Percentiles rank a stretch among this genome's conserved stretches.
Evolutionary conservation across 2,113 vertebrate species (phyloP).

Genomic region (Heterotilapia buettikoferi): DNA sequence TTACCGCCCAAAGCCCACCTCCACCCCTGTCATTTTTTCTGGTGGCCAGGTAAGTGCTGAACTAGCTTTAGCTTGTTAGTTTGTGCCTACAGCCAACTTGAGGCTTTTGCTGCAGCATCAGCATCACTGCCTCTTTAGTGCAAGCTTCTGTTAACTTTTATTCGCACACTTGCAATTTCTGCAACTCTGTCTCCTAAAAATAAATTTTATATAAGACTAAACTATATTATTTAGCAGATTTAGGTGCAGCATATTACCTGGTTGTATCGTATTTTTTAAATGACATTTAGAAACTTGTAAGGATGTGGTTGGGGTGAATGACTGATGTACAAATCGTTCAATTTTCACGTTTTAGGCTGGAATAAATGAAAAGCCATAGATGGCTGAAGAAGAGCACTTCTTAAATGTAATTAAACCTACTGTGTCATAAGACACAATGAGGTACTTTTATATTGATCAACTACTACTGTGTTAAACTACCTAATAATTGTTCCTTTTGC

Average conservation of each 20-base stretch:
- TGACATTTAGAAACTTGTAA: background rate
- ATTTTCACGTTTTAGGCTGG: background rate
- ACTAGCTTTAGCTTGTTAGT: slow-evolving; percentile 64
- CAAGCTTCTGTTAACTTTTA: slow-evolving; percentile 68
- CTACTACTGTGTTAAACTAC: background rate
- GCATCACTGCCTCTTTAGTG: slow-evolving; percentile 82
- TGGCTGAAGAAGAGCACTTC: background rate
- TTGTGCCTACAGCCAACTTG: slow-evolving; percentile 82
- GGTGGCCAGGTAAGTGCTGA: slow-evolving; percentile 99
- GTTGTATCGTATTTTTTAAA: background rate
- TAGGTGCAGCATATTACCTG: background rate
- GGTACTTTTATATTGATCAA: background rate
- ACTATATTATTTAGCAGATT: background rate
- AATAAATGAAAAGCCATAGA: background rate
- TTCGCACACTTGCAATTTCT: slow-evolving; percentile 2
- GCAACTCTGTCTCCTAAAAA: background rate
- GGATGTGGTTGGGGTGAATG: background rate
- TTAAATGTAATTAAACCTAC: background rate
- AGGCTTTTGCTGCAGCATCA: slow-evolving; percentile 88
- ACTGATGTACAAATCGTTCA: background rate
- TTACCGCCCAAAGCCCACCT: slow-evolving; percentile 98
- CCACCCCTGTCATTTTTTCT: slow-evolving; percentile 99
- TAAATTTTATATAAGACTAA: background rate
- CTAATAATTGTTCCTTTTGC: background rate
- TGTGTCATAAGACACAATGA: background rate